phyloP scores from a whole-genome alignment of 2,797 vertebrate species.

The Tokudaia tokunoshimensis region DNA sequence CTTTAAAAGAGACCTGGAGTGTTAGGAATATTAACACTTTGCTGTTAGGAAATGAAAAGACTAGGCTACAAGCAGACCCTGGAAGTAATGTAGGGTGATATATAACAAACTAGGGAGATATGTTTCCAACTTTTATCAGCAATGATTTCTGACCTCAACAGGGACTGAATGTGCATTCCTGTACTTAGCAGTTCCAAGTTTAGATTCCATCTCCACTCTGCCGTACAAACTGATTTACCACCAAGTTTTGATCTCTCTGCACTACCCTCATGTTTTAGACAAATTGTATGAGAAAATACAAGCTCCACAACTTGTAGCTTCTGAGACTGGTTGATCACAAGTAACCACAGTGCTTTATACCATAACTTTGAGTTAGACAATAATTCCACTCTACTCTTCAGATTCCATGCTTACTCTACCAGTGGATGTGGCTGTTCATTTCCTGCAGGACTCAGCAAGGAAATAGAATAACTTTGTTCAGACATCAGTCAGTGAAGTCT shows the following conservation, averaged over 20 bases:
- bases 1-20: background rate
- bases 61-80: background rate
- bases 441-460: background rate
- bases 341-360: background rate
- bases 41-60: background rate
- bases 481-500: background rate
- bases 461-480: background rate
- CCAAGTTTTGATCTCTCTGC: background rate
- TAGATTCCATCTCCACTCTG: accelerated
- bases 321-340: background rate
- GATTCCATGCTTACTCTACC: background rate
- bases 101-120: background rate
- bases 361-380: background rate
- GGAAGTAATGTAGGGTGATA: background rate
- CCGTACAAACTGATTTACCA: background rate
- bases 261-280: background rate
- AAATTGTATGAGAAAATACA: background rate
- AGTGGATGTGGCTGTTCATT: accelerated
- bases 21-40: background rate
- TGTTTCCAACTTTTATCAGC: background rate
- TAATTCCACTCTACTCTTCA: background rate
- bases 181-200: background rate
- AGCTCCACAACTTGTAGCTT: background rate
- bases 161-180: background rate
- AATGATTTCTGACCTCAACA: background rate